Evolutionary conservation across 2,113 vertebrate genomes (phyloP), one percentile per base, ranked within the genome.

Genomic region (Cariama cristata): DNA sequence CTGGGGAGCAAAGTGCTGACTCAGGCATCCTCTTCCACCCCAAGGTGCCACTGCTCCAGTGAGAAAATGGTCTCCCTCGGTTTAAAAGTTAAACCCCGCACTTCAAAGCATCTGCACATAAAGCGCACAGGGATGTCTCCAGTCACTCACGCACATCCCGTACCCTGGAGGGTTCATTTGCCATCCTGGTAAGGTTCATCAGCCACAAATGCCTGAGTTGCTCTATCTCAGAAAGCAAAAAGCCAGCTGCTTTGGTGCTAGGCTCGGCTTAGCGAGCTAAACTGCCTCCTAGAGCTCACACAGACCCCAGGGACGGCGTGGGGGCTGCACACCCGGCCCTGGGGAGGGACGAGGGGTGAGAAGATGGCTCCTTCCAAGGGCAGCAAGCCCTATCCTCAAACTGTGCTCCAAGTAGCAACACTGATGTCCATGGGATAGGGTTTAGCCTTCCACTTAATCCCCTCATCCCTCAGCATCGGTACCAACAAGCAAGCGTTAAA

Each of bases 1-100:
- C 85, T 12, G 42, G 58, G 69, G 69, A 93, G 79, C 33, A 40
- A 79, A 92, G 71, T 8, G 82, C 90, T 96, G 94, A 93, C 86
- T 93, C 92, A 90, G 85, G 71, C 11, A 0, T 84, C 53, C 53
- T 82, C 66, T 56, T 4, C 1, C 4, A 47, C 75, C 92, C 59
- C 33, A 28, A 76, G 77, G 89, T 92, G 77, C 76, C 14, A 23
- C 68, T 44, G 88, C 75, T 79, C 3, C 3, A 1, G 7, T 0
- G 1, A 75, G 50, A 63, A 89, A 81, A 89, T 1, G 22, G 58
- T 56, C 83, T 58, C 62, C 40, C 68, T 11, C 28, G 79, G 75
- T 59, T 94, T 72, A 56, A 73, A 66, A 88, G 32, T 79, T 56
- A 86, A 88, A 58, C 72, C 33, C n/a, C 53, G 8, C 4, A 3